Base-by-base conservation (phyloP, 2,113 vertebrate genomes). In the Hippocampus mohnikei region DNA sequence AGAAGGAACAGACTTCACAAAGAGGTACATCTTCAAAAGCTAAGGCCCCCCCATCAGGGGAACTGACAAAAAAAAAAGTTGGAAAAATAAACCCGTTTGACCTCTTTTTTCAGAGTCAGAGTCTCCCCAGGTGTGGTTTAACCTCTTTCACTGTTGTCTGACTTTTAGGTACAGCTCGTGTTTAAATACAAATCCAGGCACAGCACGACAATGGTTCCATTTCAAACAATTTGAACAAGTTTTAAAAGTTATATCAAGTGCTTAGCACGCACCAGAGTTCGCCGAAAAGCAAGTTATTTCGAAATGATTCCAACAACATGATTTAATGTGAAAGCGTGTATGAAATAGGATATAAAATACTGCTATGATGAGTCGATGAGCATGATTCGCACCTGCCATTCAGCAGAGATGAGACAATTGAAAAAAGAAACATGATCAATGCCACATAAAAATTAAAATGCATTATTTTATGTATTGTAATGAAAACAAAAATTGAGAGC, bases 1-100 rank as follows among this genome's bases (percentile, higher is more conserved):
- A 75, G 73, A 78, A 80, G 81, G 50, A 81, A 83, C 82, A 84
- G 81, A 85, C 86, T 90, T 90, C 88, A 89, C 85, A 88, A 83
- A 86, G 87, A 88, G 81, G 84, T 79, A 75, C 72, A 73, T 83
- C 90, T 91, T 91, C 80, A 84, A 81, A 87, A 33, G 80, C 71
- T 33, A 65, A 55, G 37, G 60, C 61, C 5, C 80, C 71, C 70
- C 72, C 70, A 41, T 23, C n/a, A 74, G 70, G 83, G 79, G 81
- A 70, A 73, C 58, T 53, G 53, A 73, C 58, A 27, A 60, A 60
- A 33, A 60, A 52, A 53, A 53, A 53, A 71, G 81, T 73, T 77
- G 80, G 53, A 61, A 89, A 88, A 87, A 87, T 74, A 88, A 86
- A 87, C 79, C 56, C 23, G 53, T 74, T 42, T 84, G 79, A 87